Percentiles rank a stretch among this genome's conserved stretches.
These are phyloP conservation scores for Gastracanthus pulcherrimus DNA, from an alignment of 2,888 invertebrate genomes.

Conservation along the genomic window DNA sequence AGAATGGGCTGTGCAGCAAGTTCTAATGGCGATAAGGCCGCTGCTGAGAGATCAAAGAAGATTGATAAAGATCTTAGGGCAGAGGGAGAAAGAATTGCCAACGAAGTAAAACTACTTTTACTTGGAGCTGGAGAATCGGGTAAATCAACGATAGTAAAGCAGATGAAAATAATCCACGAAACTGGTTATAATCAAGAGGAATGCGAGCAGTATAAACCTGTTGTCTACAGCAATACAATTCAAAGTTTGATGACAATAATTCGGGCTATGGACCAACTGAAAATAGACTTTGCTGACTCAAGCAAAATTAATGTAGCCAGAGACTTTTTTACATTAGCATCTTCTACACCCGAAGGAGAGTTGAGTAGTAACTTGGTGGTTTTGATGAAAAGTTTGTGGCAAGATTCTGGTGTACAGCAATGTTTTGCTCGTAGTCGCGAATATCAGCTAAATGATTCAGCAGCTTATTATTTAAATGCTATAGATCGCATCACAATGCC, in stretches of 20 bases:
- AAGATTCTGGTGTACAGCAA: slow-evolving; percentile 89
- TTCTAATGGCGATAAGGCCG: slow-evolving; percentile 89
- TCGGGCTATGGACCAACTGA: slow-evolving; percentile 92
- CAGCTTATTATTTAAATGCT: slow-evolving; percentile 93
- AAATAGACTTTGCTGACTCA: slow-evolving; percentile 90
- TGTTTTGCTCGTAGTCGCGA: slow-evolving; percentile 86
- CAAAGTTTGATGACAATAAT: slow-evolving; percentile 95
- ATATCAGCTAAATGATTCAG: slow-evolving; percentile 94
- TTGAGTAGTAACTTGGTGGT: slow-evolving; percentile 88
- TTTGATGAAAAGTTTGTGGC: slow-evolving; percentile 93
- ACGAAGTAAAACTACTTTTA: slow-evolving; percentile 93
- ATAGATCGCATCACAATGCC: slow-evolving; percentile 90
- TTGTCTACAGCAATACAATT: slow-evolving; percentile 94
- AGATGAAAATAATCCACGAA: slow-evolving; percentile 98
- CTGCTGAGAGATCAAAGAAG: slow-evolving; percentile 89
- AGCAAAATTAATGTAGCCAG: slow-evolving; percentile 89
- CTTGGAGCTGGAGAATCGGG: slow-evolving; percentile 96
- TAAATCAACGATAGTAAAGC: slow-evolving; percentile 96
- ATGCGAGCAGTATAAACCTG: slow-evolving; percentile 92
- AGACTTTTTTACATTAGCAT: slow-evolving; percentile 91
- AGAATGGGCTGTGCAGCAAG: slow-evolving; percentile 91
- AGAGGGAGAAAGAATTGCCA: slow-evolving; percentile 91
- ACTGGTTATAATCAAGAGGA: slow-evolving; percentile 93
- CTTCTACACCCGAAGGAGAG: slow-evolving; percentile 91
- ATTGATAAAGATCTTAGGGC: slow-evolving; percentile 91